Evolutionary conservation across 2,888 invertebrate species (phyloP).

Genomic region (Corythucha ciliata): DNA sequence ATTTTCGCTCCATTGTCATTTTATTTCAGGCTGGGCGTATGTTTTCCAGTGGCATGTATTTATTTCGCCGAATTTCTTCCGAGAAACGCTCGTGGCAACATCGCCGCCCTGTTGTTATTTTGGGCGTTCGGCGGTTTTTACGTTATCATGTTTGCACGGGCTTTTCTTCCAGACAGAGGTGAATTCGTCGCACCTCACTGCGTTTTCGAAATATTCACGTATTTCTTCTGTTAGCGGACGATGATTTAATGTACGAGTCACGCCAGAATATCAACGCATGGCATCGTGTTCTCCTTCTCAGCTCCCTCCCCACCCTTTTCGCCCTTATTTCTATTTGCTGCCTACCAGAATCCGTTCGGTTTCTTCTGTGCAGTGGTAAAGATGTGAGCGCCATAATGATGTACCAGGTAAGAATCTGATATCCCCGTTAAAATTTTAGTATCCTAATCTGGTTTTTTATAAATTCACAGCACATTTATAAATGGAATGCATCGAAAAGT

Average conservation of each 20-base stretch:
- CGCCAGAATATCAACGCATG: slow-evolving; percentile 20
- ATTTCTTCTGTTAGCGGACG: slow-evolving; percentile 16
- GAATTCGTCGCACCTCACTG: neutral
- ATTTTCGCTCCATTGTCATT: too few relatives aligned
- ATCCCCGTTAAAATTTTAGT: neutral
- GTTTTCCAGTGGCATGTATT: slow-evolving; percentile 26
- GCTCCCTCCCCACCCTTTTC: slow-evolving; percentile 19
- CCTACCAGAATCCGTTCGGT: slow-evolving; percentile 25
- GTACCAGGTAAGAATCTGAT: slow-evolving; percentile 23
- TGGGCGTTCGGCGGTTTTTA: slow-evolving; percentile 28
- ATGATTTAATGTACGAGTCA: slow-evolving; percentile 21
- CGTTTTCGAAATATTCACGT: neutral
- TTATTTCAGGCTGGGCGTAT: slow-evolving; percentile 24
- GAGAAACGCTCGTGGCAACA: slow-evolving; percentile 21
- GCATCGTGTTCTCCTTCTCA: slow-evolving; percentile 23
- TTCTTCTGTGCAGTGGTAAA: slow-evolving; percentile 25
- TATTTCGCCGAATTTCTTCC: slow-evolving; percentile 28
- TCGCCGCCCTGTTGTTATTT: slow-evolving; percentile 24
- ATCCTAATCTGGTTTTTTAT: neutral
- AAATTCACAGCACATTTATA: slow-evolving; percentile 27
- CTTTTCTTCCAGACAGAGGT: slow-evolving; percentile 25
- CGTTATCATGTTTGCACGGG: slow-evolving; percentile 23
- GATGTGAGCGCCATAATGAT: slow-evolving; percentile 29
- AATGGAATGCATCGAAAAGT: slow-evolving; percentile 27
- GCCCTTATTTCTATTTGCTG: slow-evolving; percentile 18